A percentile compares a stretch with the other conserved stretches of the same genome.
Evolutionary conservation across 2,888 invertebrate genomes (phyloP).

Genomic region (Byasa hedistus): DNA sequence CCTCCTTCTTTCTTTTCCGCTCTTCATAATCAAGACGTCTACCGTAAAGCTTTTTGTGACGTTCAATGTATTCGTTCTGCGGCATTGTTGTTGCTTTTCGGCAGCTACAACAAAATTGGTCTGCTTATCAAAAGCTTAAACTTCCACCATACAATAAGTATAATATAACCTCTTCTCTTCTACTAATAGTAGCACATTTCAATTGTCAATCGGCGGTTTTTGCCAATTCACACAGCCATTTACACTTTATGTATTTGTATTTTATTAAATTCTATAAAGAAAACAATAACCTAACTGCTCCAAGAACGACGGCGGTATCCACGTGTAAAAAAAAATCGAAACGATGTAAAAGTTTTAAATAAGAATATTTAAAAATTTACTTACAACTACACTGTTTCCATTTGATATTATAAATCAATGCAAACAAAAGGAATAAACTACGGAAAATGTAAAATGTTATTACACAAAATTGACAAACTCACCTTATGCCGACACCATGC

Average conservation of each 20-base stretch:
- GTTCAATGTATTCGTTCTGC: slow-evolving; percentile 99
- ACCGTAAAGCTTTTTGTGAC: slow-evolving; percentile 97
- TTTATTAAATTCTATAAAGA: not conserved
- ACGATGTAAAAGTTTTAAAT: not conserved
- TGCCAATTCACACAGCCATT: no score
- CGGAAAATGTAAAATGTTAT: slow-evolving; percentile 44
- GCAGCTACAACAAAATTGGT: slow-evolving; percentile 77
- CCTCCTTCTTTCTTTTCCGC: slow-evolving; percentile 96
- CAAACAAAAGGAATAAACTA: slow-evolving; percentile 30
- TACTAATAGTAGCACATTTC: slow-evolving; percentile 31
- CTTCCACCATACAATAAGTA: slow-evolving; percentile 24
- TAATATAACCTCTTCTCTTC: slow-evolving; percentile 49
- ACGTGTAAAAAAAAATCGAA: slow-evolving; percentile 18
- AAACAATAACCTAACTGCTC: slow-evolving; percentile 19
- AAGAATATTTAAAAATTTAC: slow-evolving; percentile 7
- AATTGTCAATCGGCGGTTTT: not conserved
- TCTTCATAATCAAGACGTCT: slow-evolving; percentile 98
- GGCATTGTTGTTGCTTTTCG: slow-evolving; percentile 88
- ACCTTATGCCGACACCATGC: slow-evolving; percentile 79
- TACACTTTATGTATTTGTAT: not conserved
- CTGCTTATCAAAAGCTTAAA: slow-evolving; percentile 48
- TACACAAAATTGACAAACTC: slow-evolving; percentile 55
- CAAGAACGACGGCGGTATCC: slow-evolving; percentile 28
- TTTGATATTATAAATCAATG: slow-evolving; percentile 3
- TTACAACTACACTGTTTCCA: slow-evolving; percentile 15